phyloP scores from a whole-genome alignment of 2,797 vertebrate genomes.

The Melanotaenia parkinsoni region DNA sequence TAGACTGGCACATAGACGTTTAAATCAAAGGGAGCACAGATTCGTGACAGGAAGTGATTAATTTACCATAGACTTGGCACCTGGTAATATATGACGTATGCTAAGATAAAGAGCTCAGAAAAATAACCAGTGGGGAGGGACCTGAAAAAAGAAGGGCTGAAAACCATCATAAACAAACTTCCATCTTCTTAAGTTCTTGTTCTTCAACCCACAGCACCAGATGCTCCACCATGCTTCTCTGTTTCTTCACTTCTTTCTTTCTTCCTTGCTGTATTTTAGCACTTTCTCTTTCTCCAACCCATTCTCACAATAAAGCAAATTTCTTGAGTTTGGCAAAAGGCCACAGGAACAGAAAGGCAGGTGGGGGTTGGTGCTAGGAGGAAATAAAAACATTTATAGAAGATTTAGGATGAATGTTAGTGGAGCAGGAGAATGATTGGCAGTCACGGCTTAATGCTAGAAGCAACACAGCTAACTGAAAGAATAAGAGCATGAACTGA shows the following conservation, averaged over 20 bases:
- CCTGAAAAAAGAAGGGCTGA: constrained; percentile 30
- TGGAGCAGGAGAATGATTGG: constrained; percentile 58
- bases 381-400: constrained; percentile 68
- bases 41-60: constrained; percentile 65
- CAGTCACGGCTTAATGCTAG: constrained; percentile 59
- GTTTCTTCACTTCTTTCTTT: constrained; percentile 4
- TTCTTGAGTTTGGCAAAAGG: constrained; percentile 54
- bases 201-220: constrained; percentile 37
- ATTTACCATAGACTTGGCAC: constrained; percentile 63
- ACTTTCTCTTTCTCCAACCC: constrained; percentile 17
- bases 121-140: constrained; percentile 23
- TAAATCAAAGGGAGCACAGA: constrained; percentile 43
- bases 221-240: constrained; percentile 29
- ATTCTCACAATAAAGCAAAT: constrained; percentile 49
- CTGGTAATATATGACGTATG: constrained; percentile 43
- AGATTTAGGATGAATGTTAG: constrained; percentile 51
- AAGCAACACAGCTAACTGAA: constrained; percentile 50
- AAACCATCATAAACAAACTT: constrained; percentile 37
- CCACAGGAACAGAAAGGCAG: constrained; percentile 53
- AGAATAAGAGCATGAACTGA: constrained; percentile 53
- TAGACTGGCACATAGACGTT: constrained; percentile 43
- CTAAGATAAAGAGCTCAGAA: constrained; percentile 38
- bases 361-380: constrained; percentile 44
- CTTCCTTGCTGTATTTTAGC: constrained; percentile 18
- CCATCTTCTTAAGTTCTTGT: constrained; percentile 34